phyloP scores from a whole-genome alignment of 2,797 vertebrate genomes.

The Rhabdomys pumilio region DNA sequence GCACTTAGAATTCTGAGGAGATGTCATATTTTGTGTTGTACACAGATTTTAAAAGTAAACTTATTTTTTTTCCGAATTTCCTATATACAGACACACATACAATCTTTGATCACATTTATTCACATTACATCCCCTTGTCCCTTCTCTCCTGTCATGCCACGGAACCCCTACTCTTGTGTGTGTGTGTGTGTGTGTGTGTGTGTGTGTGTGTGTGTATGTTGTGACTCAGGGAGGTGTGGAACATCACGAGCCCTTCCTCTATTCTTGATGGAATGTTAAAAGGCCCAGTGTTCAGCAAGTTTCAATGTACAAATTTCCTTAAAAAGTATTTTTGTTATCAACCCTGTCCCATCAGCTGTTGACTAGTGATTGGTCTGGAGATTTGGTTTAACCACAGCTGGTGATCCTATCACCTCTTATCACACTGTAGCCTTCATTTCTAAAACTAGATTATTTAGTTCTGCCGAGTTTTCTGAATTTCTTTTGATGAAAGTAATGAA shows the following conservation, averaged over 20 bases:
- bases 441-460: conserved; percentile 40
- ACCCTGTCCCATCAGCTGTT: background rate
- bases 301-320: background rate
- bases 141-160: background rate
- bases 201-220: background rate
- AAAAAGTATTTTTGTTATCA: conserved; percentile 17
- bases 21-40: conserved; percentile 29
- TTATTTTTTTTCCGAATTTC: background rate
- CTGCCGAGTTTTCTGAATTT: conserved; percentile 25
- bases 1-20: background rate
- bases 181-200: background rate
- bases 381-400: background rate
- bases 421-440: background rate
- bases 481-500: background rate
- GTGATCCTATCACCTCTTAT: background rate
- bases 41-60: background rate
- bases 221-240: background rate
- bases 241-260: background rate
- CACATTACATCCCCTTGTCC: background rate
- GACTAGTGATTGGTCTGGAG: background rate
- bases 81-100: background rate
- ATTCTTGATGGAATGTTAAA: background rate
- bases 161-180: background rate
- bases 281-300: background rate
- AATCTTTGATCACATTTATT: background rate